Base-by-base conservation (phyloP, 2,113 vertebrate genomes). In the Calidris pygmaea region DNA sequence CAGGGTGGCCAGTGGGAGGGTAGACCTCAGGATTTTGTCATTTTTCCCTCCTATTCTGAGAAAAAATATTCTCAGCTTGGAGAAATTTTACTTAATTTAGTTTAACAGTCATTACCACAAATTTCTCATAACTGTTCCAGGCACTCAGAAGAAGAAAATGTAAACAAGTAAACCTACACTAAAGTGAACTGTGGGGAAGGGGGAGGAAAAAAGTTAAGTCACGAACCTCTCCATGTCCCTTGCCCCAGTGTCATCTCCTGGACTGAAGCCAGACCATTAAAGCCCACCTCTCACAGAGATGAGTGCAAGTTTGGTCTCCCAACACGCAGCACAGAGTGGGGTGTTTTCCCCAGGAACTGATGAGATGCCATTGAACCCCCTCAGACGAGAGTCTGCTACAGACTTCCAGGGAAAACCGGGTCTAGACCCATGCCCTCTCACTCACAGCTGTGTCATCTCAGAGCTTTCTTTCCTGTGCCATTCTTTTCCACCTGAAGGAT, bases 401-500 rank as follows among this genome's bases (percentile, higher is more conserved):
- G 20, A 37, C 3, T 59, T 68, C 12, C 3, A 6, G 37, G 14
- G 21, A 50, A 84, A 89, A 66, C 8, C 1, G 0, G 4, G 6
- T 50, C 43, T 21, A 48, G 10, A 53, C 5, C 7, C 2, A 0
- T 37, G 21, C 43, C 16, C 5, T 34, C 43, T 39, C 4, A 0
- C 8, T 75, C 35, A 76, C 24, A 43, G 9, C 10, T 67, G 9
- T 87, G 29, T 71, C 23, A 41, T 56, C 9, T 67, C 6, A 29
- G 12, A 5, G 6, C 1, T 32, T 71, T 52, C 78, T 58, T 53
- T 43, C 6, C 9, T 29, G 0, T 12, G 8, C 32, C 7, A 7
- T 60, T 80, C 7, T 80, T 77, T 90, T 84, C 55, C 10, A 77
- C 0, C 0, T 63, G 47, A 73, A 85, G 12, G 15, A 35, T 55